These are phyloP conservation scores for Oophaga pumilio DNA, from an alignment of 2,113 vertebrate species.

Conservation along the genomic window DNA sequence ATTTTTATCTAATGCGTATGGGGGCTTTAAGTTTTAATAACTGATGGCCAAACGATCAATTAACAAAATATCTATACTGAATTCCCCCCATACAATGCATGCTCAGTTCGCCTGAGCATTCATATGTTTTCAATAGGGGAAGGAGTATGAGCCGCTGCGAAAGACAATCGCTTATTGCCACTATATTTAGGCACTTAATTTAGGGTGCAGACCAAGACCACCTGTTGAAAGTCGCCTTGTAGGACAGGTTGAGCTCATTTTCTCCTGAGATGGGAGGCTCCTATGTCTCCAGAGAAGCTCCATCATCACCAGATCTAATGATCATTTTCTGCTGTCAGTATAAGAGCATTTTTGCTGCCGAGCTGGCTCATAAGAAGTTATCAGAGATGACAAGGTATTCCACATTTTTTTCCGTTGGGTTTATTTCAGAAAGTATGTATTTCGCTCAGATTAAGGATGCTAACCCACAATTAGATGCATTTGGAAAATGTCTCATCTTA, in stretches of 20 bases:
- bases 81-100: too few relatives aligned
- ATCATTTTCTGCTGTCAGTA: slow-evolving; percentile 3
- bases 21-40: too few relatives aligned
- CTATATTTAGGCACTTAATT: not conserved
- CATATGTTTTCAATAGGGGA: too few relatives aligned
- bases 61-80: too few relatives aligned
- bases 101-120: too few relatives aligned
- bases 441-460: slow-evolving; percentile 27
- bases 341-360: not conserved
- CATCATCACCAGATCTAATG: not conserved
- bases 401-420: slow-evolving; percentile 27
- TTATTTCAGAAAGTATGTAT: slow-evolving; percentile 38
- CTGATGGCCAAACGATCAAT: too few relatives aligned
- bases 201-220: not conserved
- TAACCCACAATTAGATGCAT: slow-evolving; percentile 44
- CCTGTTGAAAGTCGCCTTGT: not conserved
- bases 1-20: too few relatives aligned
- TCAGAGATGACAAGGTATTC: slow-evolving; percentile 19
- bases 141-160: too few relatives aligned
- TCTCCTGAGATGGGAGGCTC: not conserved
- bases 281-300: not conserved
- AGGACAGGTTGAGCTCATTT: not conserved
- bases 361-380: slow-evolving; percentile 4
- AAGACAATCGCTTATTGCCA: too few relatives aligned
- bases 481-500: slow-evolving; percentile 52